Evolutionary conservation across 2,888 invertebrate species (phyloP).

Genomic region (Coleophora deauratella): DNA sequence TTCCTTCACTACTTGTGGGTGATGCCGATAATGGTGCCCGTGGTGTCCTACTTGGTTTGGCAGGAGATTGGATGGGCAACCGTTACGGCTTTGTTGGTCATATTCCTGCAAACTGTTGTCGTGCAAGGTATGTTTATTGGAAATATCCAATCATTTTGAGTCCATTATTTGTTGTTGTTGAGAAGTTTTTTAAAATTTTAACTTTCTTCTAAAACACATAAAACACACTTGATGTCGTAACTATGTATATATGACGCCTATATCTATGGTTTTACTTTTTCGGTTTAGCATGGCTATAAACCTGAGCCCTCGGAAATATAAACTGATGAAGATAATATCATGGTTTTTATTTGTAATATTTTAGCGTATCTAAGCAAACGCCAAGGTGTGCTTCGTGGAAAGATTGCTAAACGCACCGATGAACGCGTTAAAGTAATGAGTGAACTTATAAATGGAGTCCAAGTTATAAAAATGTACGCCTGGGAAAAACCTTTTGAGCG

Average conservation of each 20-base stretch:
- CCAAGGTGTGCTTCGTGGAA: conserved; percentile 65
- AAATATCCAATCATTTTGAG: too few relatives aligned
- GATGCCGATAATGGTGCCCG: conserved; percentile 82
- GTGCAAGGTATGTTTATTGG: conserved; percentile 65
- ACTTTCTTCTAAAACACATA: too few relatives aligned
- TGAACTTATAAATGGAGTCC: conserved; percentile 84
- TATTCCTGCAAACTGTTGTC: conserved; percentile 76
- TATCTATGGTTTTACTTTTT: too few relatives aligned
- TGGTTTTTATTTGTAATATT: conserved; percentile 11
- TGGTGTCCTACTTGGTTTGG: conserved; percentile 66
- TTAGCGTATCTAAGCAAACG: conserved; percentile 61
- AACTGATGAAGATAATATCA: too few relatives aligned
- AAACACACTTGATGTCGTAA: too few relatives aligned
- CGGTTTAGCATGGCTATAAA: too few relatives aligned
- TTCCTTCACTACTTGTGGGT: conserved; percentile 87
- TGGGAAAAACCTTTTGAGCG: conserved; percentile 87
- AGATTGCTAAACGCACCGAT: conserved; percentile 81
- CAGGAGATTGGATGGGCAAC: conserved; percentile 57
- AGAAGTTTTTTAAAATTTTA: too few relatives aligned
- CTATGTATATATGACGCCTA: too few relatives aligned
- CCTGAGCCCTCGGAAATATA: too few relatives aligned
- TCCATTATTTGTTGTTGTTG: too few relatives aligned
- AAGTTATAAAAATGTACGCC: conserved; percentile 90
- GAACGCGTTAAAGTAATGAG: conserved; percentile 85
- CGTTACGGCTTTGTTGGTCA: conserved; percentile 51